A percentile compares a stretch with the other conserved stretches of the same genome.
Evolutionary conservation across 2,888 invertebrate genomes (phyloP).

Genomic region (Hermodice carunculata): DNA sequence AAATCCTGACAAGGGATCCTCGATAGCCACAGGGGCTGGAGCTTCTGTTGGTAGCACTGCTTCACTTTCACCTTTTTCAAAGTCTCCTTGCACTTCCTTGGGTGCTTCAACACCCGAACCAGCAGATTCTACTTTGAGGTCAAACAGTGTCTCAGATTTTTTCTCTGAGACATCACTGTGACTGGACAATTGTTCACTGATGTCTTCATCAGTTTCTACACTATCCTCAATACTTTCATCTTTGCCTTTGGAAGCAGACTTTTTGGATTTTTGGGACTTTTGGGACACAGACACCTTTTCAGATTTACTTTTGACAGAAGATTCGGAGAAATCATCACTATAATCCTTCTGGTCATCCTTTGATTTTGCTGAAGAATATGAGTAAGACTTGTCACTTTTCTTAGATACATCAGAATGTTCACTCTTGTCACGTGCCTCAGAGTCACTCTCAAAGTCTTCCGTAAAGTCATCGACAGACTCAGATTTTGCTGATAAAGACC

Average conservation of each 20-base stretch:
- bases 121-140: no score
- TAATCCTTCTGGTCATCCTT: not conserved
- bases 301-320: not conserved
- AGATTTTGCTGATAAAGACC: no score
- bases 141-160: no score
- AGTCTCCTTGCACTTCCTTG: no score
- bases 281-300: not conserved
- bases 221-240: not conserved
- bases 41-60: no score
- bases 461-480: no score
- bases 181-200: constrained; percentile 42
- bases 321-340: constrained; percentile 17
- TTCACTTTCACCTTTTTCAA: no score
- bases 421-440: not conserved
- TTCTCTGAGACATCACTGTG: no score
- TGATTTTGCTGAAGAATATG: constrained; percentile 5
- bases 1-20: constrained; percentile 53
- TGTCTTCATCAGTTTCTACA: constrained; percentile 38
- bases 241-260: not conserved
- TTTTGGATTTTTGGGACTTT: not conserved
- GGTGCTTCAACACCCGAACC: no score
- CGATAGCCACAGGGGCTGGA: no score
- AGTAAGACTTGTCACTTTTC: constrained; percentile 12
- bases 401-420: not conserved
- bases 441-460: not conserved